Evolutionary conservation across 2,888 invertebrate species (phyloP), one percentile per base, ranked within the genome.

Genomic region (Euplexia lucipara): DNA sequence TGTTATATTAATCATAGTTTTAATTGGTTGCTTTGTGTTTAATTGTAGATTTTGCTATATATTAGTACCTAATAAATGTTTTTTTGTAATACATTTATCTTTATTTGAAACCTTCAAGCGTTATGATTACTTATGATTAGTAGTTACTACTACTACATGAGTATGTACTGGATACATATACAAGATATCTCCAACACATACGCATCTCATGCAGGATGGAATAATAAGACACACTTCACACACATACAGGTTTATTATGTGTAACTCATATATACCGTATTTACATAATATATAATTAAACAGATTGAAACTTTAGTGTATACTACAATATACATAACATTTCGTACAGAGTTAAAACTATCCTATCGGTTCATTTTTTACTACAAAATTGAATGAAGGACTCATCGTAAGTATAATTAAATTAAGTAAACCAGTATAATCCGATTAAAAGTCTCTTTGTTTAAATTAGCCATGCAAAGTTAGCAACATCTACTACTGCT

Each of bases 1-100:
- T 93, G 92, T 93, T 94, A 82, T 79, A 92, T 90, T 90, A 90
- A 92, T 92, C 87, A 87, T 92, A 91, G 84, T 91, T 90, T 86
- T 90, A 90, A 90, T 91, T 90, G 91, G 91, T 93, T 93, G 94
- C 93, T 93, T 94, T 91, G 92, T 93, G 92, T 93, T 94, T 87
- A 89, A 89, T 87, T 90, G 88, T 88, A 89, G 86, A 90, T 90
- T 90, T 92, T 92, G 91, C 91, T 92, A 88, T 90, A 89, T 87
- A 89, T 87, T 82, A 86, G 79, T 83, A 84, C 86, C 85, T 87
- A 95, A 92, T 94, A 94, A 94, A 95, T 92, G 92, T 92, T 93
- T 92, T 92, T 91, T 92, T 85, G 84, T 88, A 87, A 86, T 86
- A 81, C 49, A 53, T 60, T 61, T 42, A n/a, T 45, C 10, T 52